Evolutionary conservation across 2,888 invertebrate genomes (phyloP), one percentile per base, ranked within the genome.

Genomic region (Zootermopsis nevadensis): DNA sequence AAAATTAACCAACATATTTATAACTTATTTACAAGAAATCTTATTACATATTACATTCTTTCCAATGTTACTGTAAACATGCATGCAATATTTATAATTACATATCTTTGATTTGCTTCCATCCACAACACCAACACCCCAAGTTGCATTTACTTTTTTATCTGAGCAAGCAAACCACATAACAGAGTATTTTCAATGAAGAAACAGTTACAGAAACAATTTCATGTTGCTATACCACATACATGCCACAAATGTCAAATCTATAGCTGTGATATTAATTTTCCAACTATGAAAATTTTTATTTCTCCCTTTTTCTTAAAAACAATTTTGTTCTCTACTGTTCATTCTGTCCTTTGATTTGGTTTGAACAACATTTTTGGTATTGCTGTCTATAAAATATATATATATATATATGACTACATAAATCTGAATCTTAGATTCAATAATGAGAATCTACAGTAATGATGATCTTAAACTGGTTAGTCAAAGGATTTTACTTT

Each of bases 321-420:
- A 74, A 74, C 27, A 74, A 38, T 38, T 42, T 38, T 6, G 31
- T 74, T 38, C 38, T 38, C 12, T 74, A 74, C 74, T 38, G 74
- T 74, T 74, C 74, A 35, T 38, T 38, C 35, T 38, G 74, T 74
- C 74, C 74, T 74, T 74, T 74, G 74, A 76, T 83, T 81, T 83
- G 66, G 80, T 80, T 67, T 83, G 83, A 83, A 83, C 80, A 81
- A 80, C 66, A 84, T 84, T 84, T 84, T 84, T 84, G 84, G 84
- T 84, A 84, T 84, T 84, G 84, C 84, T 84, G 82, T 66, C 80
- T 84, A 84, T 80, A 84, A 84, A 84, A 84, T 84, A 84, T 84
- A 84, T 84, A 48, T 79, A 33, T 79, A 60, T 79, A 79, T 79
- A 79, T 79, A 79, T n/a, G 60, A 79, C 66, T 79, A 79, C 79